Base-by-base conservation (phyloP, 2,113 vertebrate species). In the Eleginops maclovinus region DNA sequence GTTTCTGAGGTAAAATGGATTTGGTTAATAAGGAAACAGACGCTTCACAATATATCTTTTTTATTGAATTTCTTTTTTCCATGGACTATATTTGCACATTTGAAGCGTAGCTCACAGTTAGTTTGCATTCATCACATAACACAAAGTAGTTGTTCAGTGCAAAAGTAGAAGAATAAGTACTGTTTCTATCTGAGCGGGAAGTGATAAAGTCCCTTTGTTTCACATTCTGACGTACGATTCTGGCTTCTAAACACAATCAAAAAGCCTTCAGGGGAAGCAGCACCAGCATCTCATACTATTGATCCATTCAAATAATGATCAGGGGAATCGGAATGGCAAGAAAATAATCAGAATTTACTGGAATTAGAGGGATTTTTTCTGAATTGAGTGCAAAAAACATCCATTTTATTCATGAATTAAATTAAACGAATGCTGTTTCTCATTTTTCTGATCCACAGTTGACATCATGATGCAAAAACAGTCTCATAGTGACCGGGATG, bases 101-200 rank as follows among this genome's bases (percentile, higher is more conserved):
- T 28, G 2, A 28, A 28, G 4, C 3, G 28, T 28, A 88, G 72
- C 76, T 88, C 83, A 84, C 81, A 80, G 69, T n/a, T n/a, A 85
- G 79, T 68, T 60, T 83, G 62, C 79, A 76, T 86, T 80, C 47
- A 69, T 67, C 59, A 74, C 72, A 67, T 79, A 75, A 82, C 80
- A 72, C 50, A 79, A 82, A 21, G 82, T 54, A 79, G 72, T 86
- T 87, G 82, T 72, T 82, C 77, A 85, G 84, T 89, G 81, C 86
- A 88, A 87, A 90, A 81, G 72, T 88, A 84, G 59, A 87, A 87
- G 75, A 78, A 79, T 87, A 87, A 74, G 41, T 53, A 80, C 19
- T 54, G 9, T 67, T 44, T 55, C 43, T 53, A 56, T 74, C 62
- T 62, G 8, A 63, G n/a, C 44, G 40, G 49, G 69, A 74, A 75